phyloP scores from a whole-genome alignment of 2,113 vertebrate species.

The Recurvirostra avosetta region DNA sequence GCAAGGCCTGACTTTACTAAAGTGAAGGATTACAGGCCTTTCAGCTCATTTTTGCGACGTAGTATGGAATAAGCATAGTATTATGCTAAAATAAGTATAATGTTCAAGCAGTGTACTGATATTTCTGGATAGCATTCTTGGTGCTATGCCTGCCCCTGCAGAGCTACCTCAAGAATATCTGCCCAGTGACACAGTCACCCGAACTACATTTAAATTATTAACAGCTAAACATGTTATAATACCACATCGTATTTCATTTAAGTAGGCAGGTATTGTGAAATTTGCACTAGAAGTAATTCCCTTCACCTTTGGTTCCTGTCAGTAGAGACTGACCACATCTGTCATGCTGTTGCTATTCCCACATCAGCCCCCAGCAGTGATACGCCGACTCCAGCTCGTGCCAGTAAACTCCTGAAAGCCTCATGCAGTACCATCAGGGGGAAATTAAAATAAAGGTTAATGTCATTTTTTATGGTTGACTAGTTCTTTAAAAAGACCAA shows the following conservation, averaged over 20 bases:
- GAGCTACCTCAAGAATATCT: neutral
- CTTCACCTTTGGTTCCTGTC: neutral
- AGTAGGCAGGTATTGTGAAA: neutral
- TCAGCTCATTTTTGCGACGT: neutral
- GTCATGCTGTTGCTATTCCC: neutral
- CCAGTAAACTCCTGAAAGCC: neutral
- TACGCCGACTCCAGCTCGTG: neutral
- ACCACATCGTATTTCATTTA: neutral
- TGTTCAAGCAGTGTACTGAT: neutral
- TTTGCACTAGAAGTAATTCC: neutral
- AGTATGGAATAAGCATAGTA: neutral
- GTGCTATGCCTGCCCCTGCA: neutral
- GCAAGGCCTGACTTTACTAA: neutral
- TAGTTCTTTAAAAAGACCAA: slow-evolving; percentile 49
- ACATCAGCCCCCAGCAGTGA: neutral
- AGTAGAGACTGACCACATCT: neutral
- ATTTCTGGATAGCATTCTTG: neutral
- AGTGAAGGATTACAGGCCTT: neutral
- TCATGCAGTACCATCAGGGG: neutral
- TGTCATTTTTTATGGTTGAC: slow-evolving; percentile 51
- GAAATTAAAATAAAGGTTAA: slow-evolving; percentile 70
- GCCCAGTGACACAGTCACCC: neutral
- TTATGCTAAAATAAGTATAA: neutral
- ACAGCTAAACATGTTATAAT: neutral
- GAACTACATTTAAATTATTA: neutral